Conservation (phyloP, 2,113 vertebrate species). For the Lepidothrix coronata region DNA sequence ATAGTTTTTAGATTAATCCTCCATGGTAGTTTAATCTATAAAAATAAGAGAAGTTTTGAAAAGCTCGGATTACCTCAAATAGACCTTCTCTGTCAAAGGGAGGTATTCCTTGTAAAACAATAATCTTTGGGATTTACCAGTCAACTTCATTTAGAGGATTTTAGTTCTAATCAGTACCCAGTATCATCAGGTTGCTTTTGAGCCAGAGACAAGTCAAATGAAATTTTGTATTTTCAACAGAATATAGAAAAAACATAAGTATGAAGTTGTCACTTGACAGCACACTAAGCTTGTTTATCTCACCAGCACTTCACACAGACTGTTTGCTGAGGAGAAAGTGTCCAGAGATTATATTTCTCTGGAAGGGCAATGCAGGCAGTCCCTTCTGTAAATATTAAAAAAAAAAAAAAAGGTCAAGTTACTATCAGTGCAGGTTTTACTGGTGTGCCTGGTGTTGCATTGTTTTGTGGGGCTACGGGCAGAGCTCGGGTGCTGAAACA, state of each 20-base stretch:
- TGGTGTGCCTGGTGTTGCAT: background rate
- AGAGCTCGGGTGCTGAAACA: background rate
- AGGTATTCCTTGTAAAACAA: background rate
- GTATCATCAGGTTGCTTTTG: background rate
- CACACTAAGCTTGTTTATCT: background rate
- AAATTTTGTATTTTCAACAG: background rate
- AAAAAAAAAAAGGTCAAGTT: background rate
- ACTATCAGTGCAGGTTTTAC: background rate
- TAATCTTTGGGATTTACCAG: background rate
- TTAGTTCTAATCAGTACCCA: background rate
- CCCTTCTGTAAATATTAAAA: background rate
- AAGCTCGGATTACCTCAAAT: background rate
- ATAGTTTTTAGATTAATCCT: background rate
- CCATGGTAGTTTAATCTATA: background rate
- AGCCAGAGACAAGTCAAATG: background rate
- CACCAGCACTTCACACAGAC: background rate
- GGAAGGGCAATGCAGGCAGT: background rate
- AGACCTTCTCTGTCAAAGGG: background rate
- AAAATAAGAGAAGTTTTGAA: background rate
- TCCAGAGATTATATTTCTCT: background rate
- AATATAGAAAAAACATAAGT: background rate
- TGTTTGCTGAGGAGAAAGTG: background rate
- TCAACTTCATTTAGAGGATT: background rate
- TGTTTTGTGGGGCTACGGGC: background rate
- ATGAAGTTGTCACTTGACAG: background rate